Base-by-base conservation (phyloP, 1,140 invertebrate genomes). In the Neotoxoptera formosana region DNA sequence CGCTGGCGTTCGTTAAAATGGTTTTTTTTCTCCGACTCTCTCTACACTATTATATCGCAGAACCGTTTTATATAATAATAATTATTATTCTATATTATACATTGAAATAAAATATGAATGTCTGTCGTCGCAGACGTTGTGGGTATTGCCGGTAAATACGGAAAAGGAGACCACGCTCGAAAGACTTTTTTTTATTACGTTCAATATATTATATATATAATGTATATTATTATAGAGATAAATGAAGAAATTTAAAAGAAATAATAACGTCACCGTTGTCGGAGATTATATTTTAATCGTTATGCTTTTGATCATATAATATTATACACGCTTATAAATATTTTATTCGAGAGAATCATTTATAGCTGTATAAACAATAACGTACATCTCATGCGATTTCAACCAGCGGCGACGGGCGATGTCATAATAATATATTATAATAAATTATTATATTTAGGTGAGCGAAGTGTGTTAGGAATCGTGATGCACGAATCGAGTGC, bases 181-280 rank as follows among this genome's bases (percentile, higher is more conserved):
- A 76, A 76, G 60, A 76, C 30, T 76, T 76, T 67, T 67, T 76
- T 76, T n/a, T 76, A 76, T 76, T 76, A n/a, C 60, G n/a, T 76
- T 76, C 60, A n/a, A n/a, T n/a, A 60, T 60, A 76, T 67, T n/a
- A 30, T n/a, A 11, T 56, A 25, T 56, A n/a, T n/a, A n/a, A n/a
- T 56, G 23, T 67, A 67, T 67, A n/a, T 8, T 60, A 60, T 60
- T 60, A 60, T 25, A 30, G 30, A 76, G 30, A 76, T 76, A n/a
- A 76, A 76, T 9, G 30, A 20, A n/a, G n/a, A 76, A n/a, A 76
- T 76, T 20, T 17, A 83, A 36, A 83, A 83, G 34, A 83, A 83
- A 36, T 34, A 83, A 83, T 36, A 45, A 86, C 21, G 9, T 86
- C 36, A 25, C 36, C 36, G 41, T 45, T 30, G 9, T 86, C 11